Evolutionary conservation across 2,888 invertebrate genomes (phyloP).

Genomic region (Crioceris asparagi): DNA sequence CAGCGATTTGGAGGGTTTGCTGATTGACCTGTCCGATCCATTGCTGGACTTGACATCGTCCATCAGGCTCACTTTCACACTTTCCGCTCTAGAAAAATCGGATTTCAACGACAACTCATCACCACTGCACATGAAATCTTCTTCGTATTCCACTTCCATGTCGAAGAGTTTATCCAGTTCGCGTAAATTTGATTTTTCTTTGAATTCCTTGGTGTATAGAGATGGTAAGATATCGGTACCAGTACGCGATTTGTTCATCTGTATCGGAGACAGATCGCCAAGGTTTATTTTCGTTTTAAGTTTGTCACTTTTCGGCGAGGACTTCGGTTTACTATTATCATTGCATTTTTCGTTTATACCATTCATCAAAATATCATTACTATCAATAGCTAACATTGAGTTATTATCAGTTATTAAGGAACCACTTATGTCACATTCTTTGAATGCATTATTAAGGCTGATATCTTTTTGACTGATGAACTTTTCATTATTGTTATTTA

Average conservation of each 20-base stretch:
- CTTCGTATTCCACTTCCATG: conserved; percentile 33
- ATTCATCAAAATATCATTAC: background rate
- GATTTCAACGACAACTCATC: conserved; percentile 20
- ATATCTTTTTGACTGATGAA: too few relatives aligned
- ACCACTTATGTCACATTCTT: too few relatives aligned
- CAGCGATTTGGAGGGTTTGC: too few relatives aligned
- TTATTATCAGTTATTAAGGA: conserved; percentile 9
- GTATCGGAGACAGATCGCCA: conserved; percentile 31
- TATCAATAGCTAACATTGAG: background rate
- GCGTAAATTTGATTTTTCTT: conserved; percentile 28
- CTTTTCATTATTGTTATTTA: too few relatives aligned
- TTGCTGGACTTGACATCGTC: too few relatives aligned
- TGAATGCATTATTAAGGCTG: too few relatives aligned
- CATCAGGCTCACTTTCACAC: too few relatives aligned
- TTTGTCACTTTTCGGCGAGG: conserved; percentile 26
- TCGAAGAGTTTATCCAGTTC: conserved; percentile 32
- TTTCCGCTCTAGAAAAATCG: too few relatives aligned
- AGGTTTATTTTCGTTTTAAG: conserved; percentile 28
- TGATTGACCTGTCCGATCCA: too few relatives aligned
- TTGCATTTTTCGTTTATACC: too few relatives aligned
- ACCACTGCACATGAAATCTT: conserved; percentile 32
- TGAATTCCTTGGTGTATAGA: conserved; percentile 33
- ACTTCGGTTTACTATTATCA: too few relatives aligned
- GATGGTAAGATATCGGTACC: conserved; percentile 33
- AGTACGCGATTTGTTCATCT: conserved; percentile 27